phyloP scores from a whole-genome alignment of 2,797 vertebrate genomes.

The Peromyscus eremicus region DNA sequence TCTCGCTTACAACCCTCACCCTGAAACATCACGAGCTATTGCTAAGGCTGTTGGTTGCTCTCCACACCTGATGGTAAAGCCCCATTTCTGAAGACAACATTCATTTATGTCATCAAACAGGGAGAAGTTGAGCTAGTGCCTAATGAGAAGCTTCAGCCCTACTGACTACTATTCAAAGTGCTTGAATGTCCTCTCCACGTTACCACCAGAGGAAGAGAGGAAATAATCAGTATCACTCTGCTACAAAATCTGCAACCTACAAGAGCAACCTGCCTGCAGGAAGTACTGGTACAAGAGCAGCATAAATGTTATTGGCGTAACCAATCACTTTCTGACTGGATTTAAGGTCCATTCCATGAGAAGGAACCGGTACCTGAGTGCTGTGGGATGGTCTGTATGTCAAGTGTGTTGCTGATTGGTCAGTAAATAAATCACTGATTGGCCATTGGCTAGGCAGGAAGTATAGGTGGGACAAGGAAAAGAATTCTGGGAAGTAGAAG shows the following conservation, averaged over 20 bases:
- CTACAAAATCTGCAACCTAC: background rate
- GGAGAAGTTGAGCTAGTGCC: background rate
- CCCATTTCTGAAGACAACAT: background rate
- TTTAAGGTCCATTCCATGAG: background rate
- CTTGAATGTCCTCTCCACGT: background rate
- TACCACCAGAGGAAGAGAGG: background rate
- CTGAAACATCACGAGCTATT: background rate
- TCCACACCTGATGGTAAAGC: no score
- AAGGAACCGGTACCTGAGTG: background rate
- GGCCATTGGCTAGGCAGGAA: no score
- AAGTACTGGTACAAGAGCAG: background rate
- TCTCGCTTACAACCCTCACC: background rate
- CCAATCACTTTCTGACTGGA: background rate
- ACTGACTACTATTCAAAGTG: background rate
- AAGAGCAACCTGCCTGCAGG: background rate
- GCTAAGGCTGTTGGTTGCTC: background rate
- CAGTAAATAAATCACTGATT: no score
- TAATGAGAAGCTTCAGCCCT: background rate
- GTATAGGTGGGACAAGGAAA: no score
- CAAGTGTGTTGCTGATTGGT: no score
- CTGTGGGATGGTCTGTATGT: no score
- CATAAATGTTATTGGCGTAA: background rate
- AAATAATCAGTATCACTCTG: background rate
- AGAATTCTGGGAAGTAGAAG: no score
- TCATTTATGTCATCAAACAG: background rate